Evolutionary conservation across 2,113 vertebrate species (phyloP), one percentile per base, ranked within the genome.

Genomic region (Ophthalmolycus amberensis): DNA sequence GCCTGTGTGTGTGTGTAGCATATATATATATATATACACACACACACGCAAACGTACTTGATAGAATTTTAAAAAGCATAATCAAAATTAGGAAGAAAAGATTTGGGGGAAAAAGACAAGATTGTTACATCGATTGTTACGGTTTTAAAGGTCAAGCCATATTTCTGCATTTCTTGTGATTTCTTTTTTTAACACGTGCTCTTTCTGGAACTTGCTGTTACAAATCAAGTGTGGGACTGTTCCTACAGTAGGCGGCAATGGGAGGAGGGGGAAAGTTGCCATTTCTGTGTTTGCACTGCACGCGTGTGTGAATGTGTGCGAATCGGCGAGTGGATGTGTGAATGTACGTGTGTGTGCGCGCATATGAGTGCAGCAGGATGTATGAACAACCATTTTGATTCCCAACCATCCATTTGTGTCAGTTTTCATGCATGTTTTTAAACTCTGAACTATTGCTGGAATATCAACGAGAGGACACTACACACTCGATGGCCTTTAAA

Each of bases 151-250:
- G 87, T 90, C 85, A 94, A 93, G 91, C 92, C 93, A 93, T 90
- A 93, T 92, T 92, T 91, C 88, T 85, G 79, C 82, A 80, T 86
- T 87, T 88, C 74, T 42, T 70, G 34, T 48, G 10, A 38, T 71
- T 58, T 56, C 58, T 77, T 81, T 83, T 90, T 86, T 88, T 60
- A 85, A 94, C 90, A 95, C 95, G 95, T 96, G 95, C 94, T 95
- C 94, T 95, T 95, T 95, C 92, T 94, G 95, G 91, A 94, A 92
- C 85, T 92, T 94, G 92, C 93, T 95, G 93, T 94, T 95, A 95
- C 93, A 94, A 94, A 92, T 94, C 91, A 90, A 84, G 79, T 87
- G 88, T 91, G 89, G 87, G 90, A 90, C 83, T 84, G 85, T 88
- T 91, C 88, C 89, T 90, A 82, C 85, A 74, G 83, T 65, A 3